A percentile compares a stretch with the other conserved stretches of the same genome.
phyloP scores from a whole-genome alignment of 1,140 invertebrate genomes.

The Drosophila ficusphila region DNA sequence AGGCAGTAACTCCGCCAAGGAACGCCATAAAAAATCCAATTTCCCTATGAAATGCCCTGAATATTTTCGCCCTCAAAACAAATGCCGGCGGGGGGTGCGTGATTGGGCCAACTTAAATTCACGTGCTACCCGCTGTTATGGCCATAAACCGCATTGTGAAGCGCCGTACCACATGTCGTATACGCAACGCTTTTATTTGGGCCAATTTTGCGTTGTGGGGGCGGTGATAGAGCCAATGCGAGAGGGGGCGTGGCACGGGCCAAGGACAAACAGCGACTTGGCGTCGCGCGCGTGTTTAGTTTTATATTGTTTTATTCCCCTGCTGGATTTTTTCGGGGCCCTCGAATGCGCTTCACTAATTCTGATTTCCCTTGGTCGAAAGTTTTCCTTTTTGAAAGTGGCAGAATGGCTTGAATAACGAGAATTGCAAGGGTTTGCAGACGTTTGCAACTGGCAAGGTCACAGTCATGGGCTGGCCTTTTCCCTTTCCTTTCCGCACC shows the following conservation, averaged over 20 bases:
- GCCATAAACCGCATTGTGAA: constrained; percentile 54
- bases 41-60: constrained; percentile 29
- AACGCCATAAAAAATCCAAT: constrained; percentile 42
- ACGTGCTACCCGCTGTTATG: constrained; percentile 50
- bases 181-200: constrained; percentile 61
- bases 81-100: constrained; percentile 36
- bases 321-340: constrained; percentile 10
- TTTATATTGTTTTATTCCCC: constrained; percentile 61
- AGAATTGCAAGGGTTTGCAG: constrained; percentile 21
- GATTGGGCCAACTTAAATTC: constrained; percentile 57
- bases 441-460: constrained; percentile 46
- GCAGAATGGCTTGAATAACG: background rate
- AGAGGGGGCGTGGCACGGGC: constrained; percentile 20
- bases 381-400: background rate
- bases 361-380: constrained; percentile 28
- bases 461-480: constrained; percentile 26
- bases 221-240: background rate
- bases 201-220: constrained; percentile 53
- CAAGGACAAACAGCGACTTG: constrained; percentile 70
- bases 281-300: constrained; percentile 61
- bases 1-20: constrained; percentile 1
- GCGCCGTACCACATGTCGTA: constrained; percentile 53
- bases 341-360: constrained; percentile 5
- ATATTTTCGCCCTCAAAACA: constrained; percentile 20
- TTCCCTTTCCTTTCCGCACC: background rate